Conservation (phyloP, 2,888 invertebrate species). For the Scotopteryx bipunctaria region DNA sequence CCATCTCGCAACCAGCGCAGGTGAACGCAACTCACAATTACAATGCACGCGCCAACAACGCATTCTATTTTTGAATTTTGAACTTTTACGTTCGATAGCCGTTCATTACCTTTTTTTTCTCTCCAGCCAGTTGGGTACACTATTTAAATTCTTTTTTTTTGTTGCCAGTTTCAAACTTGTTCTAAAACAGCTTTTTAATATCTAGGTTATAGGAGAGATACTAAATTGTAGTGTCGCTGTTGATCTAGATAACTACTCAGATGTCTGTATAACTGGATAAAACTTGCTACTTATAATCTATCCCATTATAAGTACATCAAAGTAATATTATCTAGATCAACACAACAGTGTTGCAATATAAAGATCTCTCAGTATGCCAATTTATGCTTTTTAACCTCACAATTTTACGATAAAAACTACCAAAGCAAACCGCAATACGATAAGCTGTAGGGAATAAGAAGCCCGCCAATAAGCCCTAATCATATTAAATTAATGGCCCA, state of each 20-base stretch:
- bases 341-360: no score
- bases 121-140: slow-evolving; percentile 25
- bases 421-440: slow-evolving; percentile 9
- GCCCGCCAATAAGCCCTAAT: slow-evolving; percentile 18
- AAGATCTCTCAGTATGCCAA: not conserved
- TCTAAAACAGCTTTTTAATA: slow-evolving; percentile 24
- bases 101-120: slow-evolving; percentile 40
- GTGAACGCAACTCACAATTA: slow-evolving; percentile 47
- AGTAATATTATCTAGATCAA: no score
- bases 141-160: slow-evolving; percentile 6
- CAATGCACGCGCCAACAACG: slow-evolving; percentile 61
- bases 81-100: slow-evolving; percentile 48
- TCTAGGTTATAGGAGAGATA: slow-evolving; percentile 26
- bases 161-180: slow-evolving; percentile 7
- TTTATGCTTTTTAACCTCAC: not conserved
- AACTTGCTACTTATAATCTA: no score
- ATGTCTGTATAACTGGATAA: not conserved
- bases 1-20: slow-evolving; percentile 56
- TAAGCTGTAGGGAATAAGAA: slow-evolving; percentile 7
- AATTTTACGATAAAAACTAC: not conserved
- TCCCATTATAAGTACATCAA: no score
- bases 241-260: not conserved
- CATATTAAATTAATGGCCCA: slow-evolving; percentile 20
- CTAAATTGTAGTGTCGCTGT: not conserved
- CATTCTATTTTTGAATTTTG: slow-evolving; percentile 63